Base-by-base conservation (phyloP, 2,113 vertebrate genomes). In the Eudyptes chrysolophus region DNA sequence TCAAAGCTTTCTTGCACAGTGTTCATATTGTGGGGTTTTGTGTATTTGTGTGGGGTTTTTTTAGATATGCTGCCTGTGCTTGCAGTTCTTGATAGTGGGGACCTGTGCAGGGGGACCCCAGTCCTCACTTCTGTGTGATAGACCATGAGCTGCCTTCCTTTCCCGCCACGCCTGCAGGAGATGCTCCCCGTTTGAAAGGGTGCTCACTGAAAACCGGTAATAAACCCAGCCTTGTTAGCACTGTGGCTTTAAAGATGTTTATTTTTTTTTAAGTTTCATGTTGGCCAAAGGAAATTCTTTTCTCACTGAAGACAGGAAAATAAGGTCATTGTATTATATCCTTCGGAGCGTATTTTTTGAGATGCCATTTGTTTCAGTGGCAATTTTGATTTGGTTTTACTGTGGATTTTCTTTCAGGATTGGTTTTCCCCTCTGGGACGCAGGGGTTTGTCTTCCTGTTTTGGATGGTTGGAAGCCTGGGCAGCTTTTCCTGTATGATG, bases 391-490 rank as follows among this genome's bases (percentile, higher is more conserved):
- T 94, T 92, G 93, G 70, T 90, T 95, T 84, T 34, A 55, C 58
- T 90, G 74, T 66, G 58, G 69, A 13, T 92, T 96, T 97, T 86
- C 89, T 92, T 81, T 93, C 87, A 93, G 76, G 70, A 77, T 95
- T 95, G 92, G 87, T 95, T 95, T 96, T 97, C 85, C 87, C 93
- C 85, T 90, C 71, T 76, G 93, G 86, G 89, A 89, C 58, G 0
- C 46, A 93, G 90, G 87, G 97, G 91, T 90, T 98, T 95, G 94
- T 82, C 96, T 98, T 97, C 96, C 96, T 97, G 94, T 96, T 97
- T 95, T 95, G 94, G 91, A 94, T 97, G 89, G 72, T 94, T 90
- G 78, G 65, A 97, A 87, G 85, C 62, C 84, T 94, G 88, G 72
- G 77, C 92, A 97, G 92, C 88, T 94, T 97, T 98, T 96, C 93